Conservation (phyloP, 2,113 vertebrate genomes). For the Eretmochelys imbricata region DNA sequence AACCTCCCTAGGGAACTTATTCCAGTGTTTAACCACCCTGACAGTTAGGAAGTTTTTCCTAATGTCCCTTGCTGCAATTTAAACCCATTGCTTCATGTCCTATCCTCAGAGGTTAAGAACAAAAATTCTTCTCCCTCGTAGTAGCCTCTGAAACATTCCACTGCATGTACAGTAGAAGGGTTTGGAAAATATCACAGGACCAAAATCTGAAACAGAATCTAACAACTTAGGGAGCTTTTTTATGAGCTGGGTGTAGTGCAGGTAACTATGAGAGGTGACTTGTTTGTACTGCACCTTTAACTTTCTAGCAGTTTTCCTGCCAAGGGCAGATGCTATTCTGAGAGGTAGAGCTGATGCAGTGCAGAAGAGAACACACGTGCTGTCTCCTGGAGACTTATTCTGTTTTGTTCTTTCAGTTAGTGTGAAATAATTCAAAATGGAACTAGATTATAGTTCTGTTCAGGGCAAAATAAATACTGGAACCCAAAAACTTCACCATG, state of each 20-base stretch:
- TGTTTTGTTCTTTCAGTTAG: background rate
- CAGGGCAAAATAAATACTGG: background rate
- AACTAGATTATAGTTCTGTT: background rate
- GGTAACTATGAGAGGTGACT: background rate
- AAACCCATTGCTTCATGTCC: too few species aligned
- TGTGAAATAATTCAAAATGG: background rate
- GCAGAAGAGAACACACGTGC: background rate
- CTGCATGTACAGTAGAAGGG: background rate
- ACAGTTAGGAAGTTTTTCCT: too few species aligned
- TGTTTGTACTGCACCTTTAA: background rate
- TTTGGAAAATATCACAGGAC: background rate
- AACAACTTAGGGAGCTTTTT: background rate
- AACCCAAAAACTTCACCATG: background rate
- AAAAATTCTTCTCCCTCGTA: background rate
- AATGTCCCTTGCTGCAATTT: too few species aligned
- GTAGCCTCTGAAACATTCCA: background rate
- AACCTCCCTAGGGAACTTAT: too few species aligned
- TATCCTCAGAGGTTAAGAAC: too few species aligned
- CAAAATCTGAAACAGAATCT: background rate
- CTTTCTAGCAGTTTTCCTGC: background rate
- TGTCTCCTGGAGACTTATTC: background rate
- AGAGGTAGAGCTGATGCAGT: background rate
- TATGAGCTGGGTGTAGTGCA: background rate
- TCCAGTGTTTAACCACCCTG: too few species aligned
- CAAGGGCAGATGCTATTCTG: background rate